These are phyloP conservation scores for Meandrusa payeni DNA, from an alignment of 2,888 invertebrate species.

Conservation along the genomic window DNA sequence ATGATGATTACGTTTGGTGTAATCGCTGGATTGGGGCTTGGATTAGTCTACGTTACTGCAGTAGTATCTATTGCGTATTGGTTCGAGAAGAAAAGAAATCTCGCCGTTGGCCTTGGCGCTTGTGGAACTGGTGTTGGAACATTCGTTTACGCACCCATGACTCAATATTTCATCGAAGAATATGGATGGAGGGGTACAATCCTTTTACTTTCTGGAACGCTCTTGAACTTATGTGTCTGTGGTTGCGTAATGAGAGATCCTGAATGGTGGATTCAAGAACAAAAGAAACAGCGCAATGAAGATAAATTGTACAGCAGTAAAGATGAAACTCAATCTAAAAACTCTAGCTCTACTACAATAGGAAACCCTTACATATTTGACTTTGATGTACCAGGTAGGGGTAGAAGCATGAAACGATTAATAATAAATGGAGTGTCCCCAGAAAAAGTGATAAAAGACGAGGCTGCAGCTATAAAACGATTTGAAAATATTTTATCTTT, in stretches of 20 bases:
- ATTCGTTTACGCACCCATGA: constrained; percentile 92
- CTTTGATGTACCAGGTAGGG: constrained; percentile 51
- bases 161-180: constrained; percentile 87
- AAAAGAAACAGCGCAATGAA: constrained; percentile 68
- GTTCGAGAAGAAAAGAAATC: constrained; percentile 92
- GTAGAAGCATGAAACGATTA: constrained; percentile 57
- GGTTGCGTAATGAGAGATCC: constrained; percentile 94
- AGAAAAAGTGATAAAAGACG: constrained; percentile 58
- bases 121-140: constrained; percentile 95
- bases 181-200: constrained; percentile 94
- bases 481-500: constrained; percentile 44
- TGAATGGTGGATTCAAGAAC: constrained; percentile 88
- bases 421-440: constrained; percentile 53
- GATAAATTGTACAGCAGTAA: constrained; percentile 29
- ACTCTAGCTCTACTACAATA: constrained; percentile 75
- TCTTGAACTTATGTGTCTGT: constrained; percentile 92
- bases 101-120: constrained; percentile 93
- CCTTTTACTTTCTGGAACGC: constrained; percentile 89
- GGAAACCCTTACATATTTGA: constrained; percentile 68
- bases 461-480: constrained; percentile 51
- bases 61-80: constrained; percentile 96
- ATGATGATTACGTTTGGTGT: constrained; percentile 93
- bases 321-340: constrained; percentile 57
- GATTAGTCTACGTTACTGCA: constrained; percentile 92
- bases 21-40: constrained; percentile 90